Evolutionary conservation across 2,888 invertebrate genomes (phyloP).

Genomic region (Formica aserva): DNA sequence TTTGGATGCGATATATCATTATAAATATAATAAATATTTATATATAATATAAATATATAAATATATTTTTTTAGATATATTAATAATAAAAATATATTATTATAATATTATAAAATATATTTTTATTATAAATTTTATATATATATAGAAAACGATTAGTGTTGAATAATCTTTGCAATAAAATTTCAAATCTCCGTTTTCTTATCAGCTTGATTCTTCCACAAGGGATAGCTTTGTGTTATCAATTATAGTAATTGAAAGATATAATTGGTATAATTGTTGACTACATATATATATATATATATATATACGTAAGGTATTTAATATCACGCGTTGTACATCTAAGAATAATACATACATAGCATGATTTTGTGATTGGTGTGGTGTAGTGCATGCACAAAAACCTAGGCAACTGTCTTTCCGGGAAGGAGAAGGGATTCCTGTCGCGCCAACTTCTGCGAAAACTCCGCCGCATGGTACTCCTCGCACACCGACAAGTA

Average conservation of each 20-base stretch:
- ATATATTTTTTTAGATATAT: background rate
- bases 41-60: background rate
- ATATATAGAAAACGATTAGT: background rate
- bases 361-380: constrained; percentile 77
- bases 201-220: background rate
- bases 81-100: background rate
- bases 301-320: background rate
- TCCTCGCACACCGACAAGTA: constrained; percentile 81
- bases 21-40: background rate
- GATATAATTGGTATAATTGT: constrained; percentile 10
- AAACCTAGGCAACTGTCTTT: constrained; percentile 79
- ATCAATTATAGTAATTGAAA: background rate
- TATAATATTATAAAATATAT: background rate
- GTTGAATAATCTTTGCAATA: background rate
- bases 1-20: background rate
- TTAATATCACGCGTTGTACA: constrained; percentile 14
- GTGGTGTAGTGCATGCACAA: constrained; percentile 84
- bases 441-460: constrained; percentile 78
- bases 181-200: background rate
- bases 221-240: background rate
- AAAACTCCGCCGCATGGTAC: constrained; percentile 78
- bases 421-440: constrained; percentile 74
- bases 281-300: background rate
- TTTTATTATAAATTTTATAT: background rate
- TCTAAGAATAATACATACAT: constrained; percentile 19